Base-by-base conservation (phyloP, 2,797 vertebrate genomes). In the Malurus splendens region DNA sequence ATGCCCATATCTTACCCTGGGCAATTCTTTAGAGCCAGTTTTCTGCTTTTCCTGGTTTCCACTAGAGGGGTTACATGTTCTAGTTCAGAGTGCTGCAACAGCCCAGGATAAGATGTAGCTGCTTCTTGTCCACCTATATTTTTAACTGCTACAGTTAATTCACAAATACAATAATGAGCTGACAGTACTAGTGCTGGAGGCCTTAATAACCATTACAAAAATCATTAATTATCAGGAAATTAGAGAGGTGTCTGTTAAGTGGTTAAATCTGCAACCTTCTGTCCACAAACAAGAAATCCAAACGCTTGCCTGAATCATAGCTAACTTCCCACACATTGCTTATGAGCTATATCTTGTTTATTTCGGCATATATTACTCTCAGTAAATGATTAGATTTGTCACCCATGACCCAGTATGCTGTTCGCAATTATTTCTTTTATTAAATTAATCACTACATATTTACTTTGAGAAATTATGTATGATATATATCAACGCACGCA, bases 41-140 rank as follows among this genome's bases (percentile, higher is more conserved):
- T 73, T 82, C 54, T 48, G 57, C 39, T 95, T 66, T 88, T 80
- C 55, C 8, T 62, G 83, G 84, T 80, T 91, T 90, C 97, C 97
- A 97, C 97, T 96, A 97, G 97, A 97, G 96, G 97, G 92, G 95
- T 94, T 84, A 60, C 82, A 68, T 3, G 90, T 71, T 93, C 95
- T 86, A 44, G 38, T 87, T 91, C 85, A 41, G 85, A 87, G 85
- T 24, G 38, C 82, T 56, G 32, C 60, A 50, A 23, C 54, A 50
- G 75, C 83, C 30, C 93, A 30, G 67, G 65, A 41, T 54, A 87
- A 82, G 86, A 93, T 92, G 62, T 82, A 94, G 91, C 82, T 56
- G 60, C 47, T 42, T 45, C 66, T 68, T 23, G n/a, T 28, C 78
- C 76, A 82, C 88, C 90, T 90, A 18, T 86, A 76, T 79, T 84